These are phyloP conservation scores for Pyrgilauda ruficollis DNA, from an alignment of 2,113 vertebrate genomes.

Conservation along the genomic window DNA sequence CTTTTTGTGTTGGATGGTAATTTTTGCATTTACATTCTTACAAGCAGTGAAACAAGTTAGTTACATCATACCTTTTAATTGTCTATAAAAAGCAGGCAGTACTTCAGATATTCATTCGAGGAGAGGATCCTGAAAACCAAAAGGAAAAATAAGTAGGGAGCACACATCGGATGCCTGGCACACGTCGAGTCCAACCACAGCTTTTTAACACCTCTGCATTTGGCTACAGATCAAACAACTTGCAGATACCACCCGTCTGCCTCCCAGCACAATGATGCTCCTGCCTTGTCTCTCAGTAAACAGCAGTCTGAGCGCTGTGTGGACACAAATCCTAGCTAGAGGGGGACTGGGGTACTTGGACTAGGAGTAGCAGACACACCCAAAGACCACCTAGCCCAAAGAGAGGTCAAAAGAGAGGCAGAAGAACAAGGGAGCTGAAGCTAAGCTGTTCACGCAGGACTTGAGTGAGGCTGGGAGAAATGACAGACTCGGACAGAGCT, in stretches of 20 bases:
- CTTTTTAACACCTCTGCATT: slow-evolving; percentile 3
- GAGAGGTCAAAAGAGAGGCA: background rate
- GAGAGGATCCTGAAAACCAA: background rate
- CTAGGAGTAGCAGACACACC: background rate
- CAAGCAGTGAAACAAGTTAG: background rate
- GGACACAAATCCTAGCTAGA: background rate
- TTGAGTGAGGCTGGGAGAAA: background rate
- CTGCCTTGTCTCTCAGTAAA: background rate
- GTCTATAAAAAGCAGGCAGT: background rate
- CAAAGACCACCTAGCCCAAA: background rate
- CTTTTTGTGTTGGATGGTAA: background rate
- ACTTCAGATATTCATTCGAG: background rate
- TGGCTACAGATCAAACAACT: slow-evolving; percentile 10
- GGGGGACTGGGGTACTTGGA: background rate
- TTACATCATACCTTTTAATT: background rate
- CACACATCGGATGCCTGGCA: background rate
- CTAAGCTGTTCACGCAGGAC: background rate
- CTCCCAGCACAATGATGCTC: background rate
- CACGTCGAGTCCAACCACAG: background rate
- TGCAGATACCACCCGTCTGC: background rate
- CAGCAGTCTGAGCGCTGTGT: background rate
- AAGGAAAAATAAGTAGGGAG: background rate
- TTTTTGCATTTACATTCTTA: background rate
- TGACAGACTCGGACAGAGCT: background rate
- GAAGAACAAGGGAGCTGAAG: background rate